Base-by-base conservation (phyloP, 2,797 vertebrate species). In the Coilia nasus region DNA sequence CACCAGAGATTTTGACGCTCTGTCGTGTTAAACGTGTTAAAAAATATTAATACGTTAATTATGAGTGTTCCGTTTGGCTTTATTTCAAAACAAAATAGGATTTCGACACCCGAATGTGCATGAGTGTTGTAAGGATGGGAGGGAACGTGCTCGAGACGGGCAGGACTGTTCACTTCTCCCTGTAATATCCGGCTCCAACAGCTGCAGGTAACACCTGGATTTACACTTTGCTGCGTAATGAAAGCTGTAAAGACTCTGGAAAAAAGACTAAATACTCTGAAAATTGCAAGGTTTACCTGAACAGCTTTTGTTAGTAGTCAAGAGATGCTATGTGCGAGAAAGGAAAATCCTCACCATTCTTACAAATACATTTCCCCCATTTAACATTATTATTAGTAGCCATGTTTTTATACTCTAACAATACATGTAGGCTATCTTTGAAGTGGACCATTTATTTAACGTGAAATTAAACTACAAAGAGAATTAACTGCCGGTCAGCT, bases 161-260 rank as follows among this genome's bases (percentile, higher is more conserved):
- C 91, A 90, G 17, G 92, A 94, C 87, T 99, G 98, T 87, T 10
- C 90, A 23, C 85, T 92, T 0, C 92, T 96, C 81, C 95, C 94
- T 0, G 88, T 90, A 1, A 44, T 94, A 84, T 91, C 95, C 0
- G 91, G 93, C n/a, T 95, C 96, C 85, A 91, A 89, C 86, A 94
- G 92, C 87, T 98, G 97, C 96, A 97, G 96, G 97, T 99, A 91
- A 90, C 93, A 94, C 90, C 92, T 94, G 91, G 81, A 86, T 57
- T 83, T 67, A 2, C n/a, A 9, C 21, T 7, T 21, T 60, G 35
- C 25, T 71, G 44, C 14, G 5, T 23, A 71, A 47, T 47, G 2
- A 71, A 35, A 44, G 19, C 59, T 88, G 54, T n/a, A 57, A 81
- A 80, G 83, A 86, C 81, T 67, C 84, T 84, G 17, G 19, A 56